Evolutionary conservation across 2,888 invertebrate species (phyloP).

Genomic region (Opisthograptis luteolata): DNA sequence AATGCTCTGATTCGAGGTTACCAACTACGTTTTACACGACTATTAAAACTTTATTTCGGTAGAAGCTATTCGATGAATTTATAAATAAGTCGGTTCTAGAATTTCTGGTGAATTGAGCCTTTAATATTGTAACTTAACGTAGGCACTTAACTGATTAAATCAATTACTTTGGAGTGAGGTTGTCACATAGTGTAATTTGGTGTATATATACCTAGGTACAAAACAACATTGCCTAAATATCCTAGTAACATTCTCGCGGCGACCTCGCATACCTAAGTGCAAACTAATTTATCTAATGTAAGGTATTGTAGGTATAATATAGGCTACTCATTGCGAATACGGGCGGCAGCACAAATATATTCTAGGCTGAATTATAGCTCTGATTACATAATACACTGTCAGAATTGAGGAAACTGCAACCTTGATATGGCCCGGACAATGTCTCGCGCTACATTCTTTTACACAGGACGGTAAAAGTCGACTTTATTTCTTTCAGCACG

Average conservation of each 20-base stretch:
- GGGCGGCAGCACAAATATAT: conserved; percentile 29
- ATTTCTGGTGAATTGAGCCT: not conserved
- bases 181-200: not conserved
- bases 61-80: conserved; percentile 13
- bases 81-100: conserved; percentile 18
- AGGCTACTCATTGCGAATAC: conserved; percentile 18
- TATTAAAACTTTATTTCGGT: conserved; percentile 37
- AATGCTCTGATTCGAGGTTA: conserved; percentile 41
- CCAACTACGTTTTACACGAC: conserved; percentile 38
- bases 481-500: conserved; percentile 24
- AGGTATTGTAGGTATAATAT: conserved; percentile 13
- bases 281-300: conserved; percentile 27
- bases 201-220: not conserved
- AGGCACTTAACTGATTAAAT: conserved; percentile 7
- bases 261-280: conserved; percentile 17
- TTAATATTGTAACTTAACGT: not conserved
- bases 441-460: conserved; percentile 33
- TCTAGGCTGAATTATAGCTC: conserved; percentile 34
- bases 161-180: conserved; percentile 3
- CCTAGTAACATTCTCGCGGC: conserved; percentile 12
- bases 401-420: conserved; percentile 39
- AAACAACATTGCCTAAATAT: conserved; percentile 9
- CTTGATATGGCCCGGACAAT: conserved; percentile 32
- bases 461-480: conserved; percentile 22
- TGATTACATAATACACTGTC: conserved; percentile 39